phyloP scores from a whole-genome alignment of 2,888 invertebrate genomes.

The Melinaea menophilus region DNA sequence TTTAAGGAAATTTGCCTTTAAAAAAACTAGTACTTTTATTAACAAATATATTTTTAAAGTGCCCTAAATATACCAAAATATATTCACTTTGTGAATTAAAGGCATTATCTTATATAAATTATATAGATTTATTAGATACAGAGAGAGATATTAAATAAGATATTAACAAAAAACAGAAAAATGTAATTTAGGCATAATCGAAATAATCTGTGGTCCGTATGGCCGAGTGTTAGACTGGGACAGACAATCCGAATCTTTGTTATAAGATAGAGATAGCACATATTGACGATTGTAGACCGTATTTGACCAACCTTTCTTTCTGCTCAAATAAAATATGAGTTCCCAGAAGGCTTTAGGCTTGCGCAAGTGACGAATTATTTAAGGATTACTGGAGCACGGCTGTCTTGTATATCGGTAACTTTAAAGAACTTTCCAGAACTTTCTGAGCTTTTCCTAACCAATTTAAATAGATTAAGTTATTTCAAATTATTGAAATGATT shows the following conservation, averaged over 20 bases:
- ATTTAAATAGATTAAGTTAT: no score
- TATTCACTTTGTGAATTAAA: no score
- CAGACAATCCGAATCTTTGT: slow-evolving; percentile 30
- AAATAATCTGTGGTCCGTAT: slow-evolving; percentile 55
- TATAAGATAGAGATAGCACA: slow-evolving; percentile 38
- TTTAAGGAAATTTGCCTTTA: no score
- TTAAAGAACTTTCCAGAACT: background rate
- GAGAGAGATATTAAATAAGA: background rate
- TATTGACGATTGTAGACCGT: slow-evolving; percentile 51
- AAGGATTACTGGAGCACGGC: slow-evolving; percentile 27
- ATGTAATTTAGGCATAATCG: background rate
- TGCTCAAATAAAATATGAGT: slow-evolving; percentile 63
- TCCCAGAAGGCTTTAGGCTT: slow-evolving; percentile 37
- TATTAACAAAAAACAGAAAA: background rate
- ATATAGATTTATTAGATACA: no score
- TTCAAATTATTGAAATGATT: no score
- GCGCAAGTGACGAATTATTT: slow-evolving; percentile 37
- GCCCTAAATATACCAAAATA: no score
- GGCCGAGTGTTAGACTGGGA: slow-evolving; percentile 49
- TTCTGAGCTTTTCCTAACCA: no score
- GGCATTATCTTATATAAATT: no score
- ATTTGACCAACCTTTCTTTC: slow-evolving; percentile 68
- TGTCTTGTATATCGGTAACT: background rate
- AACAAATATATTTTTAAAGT: no score
- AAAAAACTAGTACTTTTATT: no score